Evolutionary conservation across 64 coral and sea anemone genomes (phyloP).

Genomic region (Hydrozoanthus tunicans): DNA sequence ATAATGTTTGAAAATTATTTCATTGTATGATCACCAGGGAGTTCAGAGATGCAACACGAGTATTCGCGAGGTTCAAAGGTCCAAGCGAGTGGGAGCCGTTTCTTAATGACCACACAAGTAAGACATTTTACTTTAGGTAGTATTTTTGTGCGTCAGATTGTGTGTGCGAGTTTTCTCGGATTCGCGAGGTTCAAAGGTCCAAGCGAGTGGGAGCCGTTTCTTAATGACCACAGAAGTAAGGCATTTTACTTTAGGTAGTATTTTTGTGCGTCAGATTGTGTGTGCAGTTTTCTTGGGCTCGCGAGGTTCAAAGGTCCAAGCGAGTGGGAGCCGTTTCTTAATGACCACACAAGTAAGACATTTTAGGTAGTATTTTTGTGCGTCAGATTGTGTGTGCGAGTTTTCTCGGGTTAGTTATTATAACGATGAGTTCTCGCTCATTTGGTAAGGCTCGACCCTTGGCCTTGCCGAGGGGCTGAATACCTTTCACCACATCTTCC

Average conservation of each 20-base stretch:
- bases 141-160: not conserved
- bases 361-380: not conserved
- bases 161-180: not conserved
- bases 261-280: not conserved
- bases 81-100: conserved; percentile 90
- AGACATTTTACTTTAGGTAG: not conserved
- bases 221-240: conserved; percentile 89
- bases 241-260: not conserved
- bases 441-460: no score
- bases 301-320: conserved; percentile 74
- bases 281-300: not conserved
- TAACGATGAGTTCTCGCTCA: no score
- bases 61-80: conserved; percentile 85
- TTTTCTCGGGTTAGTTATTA: no score
- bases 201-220: conserved; percentile 86
- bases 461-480: no score
- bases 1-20: not conserved
- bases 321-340: conserved; percentile 94
- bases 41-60: conserved; percentile 91
- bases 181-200: conserved; percentile 66
- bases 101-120: conserved; percentile 86
- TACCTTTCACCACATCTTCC: no score
- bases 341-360: conserved; percentile 76
- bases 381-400: not conserved
- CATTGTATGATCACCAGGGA: conserved; percentile 60